A percentile compares a stretch with the other conserved stretches of the same genome.
These are phyloP conservation scores for Lagopus leucura DNA, from an alignment of 2,113 vertebrate species.

Conservation along the genomic window DNA sequence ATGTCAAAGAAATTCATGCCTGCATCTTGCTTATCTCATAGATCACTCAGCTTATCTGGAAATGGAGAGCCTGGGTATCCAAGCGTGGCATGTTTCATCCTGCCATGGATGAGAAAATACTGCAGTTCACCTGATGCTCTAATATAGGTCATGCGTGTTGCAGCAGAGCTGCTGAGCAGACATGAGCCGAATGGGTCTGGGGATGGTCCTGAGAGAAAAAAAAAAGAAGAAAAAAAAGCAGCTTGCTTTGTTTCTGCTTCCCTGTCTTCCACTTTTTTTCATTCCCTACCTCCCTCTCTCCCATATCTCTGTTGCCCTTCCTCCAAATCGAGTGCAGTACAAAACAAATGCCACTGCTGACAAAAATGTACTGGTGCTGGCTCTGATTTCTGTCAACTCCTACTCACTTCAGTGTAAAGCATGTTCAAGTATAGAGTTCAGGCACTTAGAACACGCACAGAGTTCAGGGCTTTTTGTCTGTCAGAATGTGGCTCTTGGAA, in stretches of 20 bases:
- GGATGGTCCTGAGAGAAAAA: neutral
- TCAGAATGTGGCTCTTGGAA: neutral
- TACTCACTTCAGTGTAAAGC: neutral
- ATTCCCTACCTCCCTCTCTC: neutral
- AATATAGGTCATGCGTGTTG: neutral
- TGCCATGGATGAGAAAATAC: neutral
- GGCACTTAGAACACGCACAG: accelerated
- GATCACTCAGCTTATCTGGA: neutral
- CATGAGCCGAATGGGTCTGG: neutral
- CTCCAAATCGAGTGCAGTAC: neutral
- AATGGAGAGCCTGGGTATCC: neutral
- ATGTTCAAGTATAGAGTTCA: neutral
- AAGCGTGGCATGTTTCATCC: neutral
- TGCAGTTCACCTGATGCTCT: neutral
- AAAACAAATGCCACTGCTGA: neutral
- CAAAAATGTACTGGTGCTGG: neutral
- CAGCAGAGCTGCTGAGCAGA: neutral
- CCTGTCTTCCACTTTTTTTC: neutral
- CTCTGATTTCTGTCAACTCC: neutral
- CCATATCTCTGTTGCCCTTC: accelerated
- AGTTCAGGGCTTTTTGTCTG: neutral
- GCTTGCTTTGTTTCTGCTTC: neutral
- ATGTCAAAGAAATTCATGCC: neutral
- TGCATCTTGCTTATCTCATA: neutral
- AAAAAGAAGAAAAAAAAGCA: neutral